Base-by-base conservation (phyloP, 2,113 vertebrate species). In the Scomber colias region DNA sequence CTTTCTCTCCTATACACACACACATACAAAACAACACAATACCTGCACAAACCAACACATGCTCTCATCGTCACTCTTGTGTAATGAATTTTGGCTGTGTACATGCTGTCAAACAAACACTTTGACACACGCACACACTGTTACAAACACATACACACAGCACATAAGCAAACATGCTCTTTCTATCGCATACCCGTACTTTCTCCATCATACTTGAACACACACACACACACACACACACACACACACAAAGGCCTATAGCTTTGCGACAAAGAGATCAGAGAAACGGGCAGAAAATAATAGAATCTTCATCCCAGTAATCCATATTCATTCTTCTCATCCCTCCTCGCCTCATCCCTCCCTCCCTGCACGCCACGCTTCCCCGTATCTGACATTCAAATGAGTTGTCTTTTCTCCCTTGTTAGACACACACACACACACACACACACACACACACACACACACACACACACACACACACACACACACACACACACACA, bases 221-320 rank as follows among this genome's bases (percentile, higher is more conserved):
- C 68, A 60, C 65, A 76, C 73, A 53, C 79, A 19, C 94, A 94
- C 95, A 93, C 59, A 60, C 95, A 95, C 95, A 95, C 95, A 96
- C 95, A 94, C 53, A 49, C 27, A 45, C 50, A 60, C 64, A 76
- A 24, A 78, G 72, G 85, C 72, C 89, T 83, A 88, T 88, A 88
- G 81, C 84, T 82, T 60, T 85, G 91, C 72, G 78, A 90, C 93
- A 92, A 86, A 86, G 96, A 97, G 96, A 97, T 97, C 96, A 97
- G 96, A 96, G 95, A 95, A 97, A 96, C 94, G 96, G 96, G 95
- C 96, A 97, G 96, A 97, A 93, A 97, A 98, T 97, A 98, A 97
- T 97, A 97, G 97, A 98, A 97, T 97, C 97, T 97, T 97, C 97
- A 97, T 97, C 97, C 97, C 96, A 96, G 96, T 98, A 97, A 98